Percentiles rank a stretch among this genome's conserved stretches.
These are phyloP conservation scores for Denticeps clupeoides DNA, from an alignment of 2,797 vertebrate genomes.

Conservation along the genomic window DNA sequence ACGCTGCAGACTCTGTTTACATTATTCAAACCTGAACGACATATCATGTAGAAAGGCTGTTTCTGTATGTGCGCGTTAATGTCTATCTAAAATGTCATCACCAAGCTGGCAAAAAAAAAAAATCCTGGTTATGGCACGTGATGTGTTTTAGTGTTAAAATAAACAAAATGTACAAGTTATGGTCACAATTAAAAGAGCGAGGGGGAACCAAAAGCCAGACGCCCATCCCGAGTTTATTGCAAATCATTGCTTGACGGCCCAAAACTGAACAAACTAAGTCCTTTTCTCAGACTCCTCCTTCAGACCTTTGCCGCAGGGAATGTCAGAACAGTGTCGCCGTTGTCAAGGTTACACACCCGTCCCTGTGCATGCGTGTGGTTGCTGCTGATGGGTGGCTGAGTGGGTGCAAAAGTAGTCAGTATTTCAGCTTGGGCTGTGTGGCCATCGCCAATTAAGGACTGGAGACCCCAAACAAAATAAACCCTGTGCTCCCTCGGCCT, in stretches of 20 bases:
- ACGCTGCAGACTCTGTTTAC: conserved; percentile 27
- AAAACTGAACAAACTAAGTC: background rate
- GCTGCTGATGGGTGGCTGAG: conserved; percentile 43
- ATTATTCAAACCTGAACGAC: conserved; percentile 17
- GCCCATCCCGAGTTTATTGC: too few relatives aligned
- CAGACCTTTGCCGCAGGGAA: too few relatives aligned
- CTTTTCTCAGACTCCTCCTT: too few relatives aligned
- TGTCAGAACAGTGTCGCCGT: conserved; percentile 41
- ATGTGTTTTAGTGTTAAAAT: too few relatives aligned
- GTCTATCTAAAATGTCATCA: too few relatives aligned
- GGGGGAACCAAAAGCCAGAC: too few relatives aligned
- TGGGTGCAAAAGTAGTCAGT: conserved; percentile 47
- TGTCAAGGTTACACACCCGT: conserved; percentile 30
- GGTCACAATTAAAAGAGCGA: too few relatives aligned
- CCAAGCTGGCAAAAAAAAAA: too few relatives aligned
- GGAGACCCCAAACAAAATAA: conserved; percentile 44
- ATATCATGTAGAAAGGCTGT: conserved; percentile 5
- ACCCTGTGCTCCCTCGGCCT: conserved; percentile 41
- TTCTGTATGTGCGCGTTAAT: conserved; percentile 12
- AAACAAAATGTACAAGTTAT: too few relatives aligned
- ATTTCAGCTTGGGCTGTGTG: conserved; percentile 48
- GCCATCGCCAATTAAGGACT: conserved; percentile 42
- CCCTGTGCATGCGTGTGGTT: conserved; percentile 41
- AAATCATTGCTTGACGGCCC: too few relatives aligned
- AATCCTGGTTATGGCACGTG: too few relatives aligned